These are phyloP conservation scores for Clamator glandarius DNA, from an alignment of 2,797 vertebrate species.

Conservation along the genomic window DNA sequence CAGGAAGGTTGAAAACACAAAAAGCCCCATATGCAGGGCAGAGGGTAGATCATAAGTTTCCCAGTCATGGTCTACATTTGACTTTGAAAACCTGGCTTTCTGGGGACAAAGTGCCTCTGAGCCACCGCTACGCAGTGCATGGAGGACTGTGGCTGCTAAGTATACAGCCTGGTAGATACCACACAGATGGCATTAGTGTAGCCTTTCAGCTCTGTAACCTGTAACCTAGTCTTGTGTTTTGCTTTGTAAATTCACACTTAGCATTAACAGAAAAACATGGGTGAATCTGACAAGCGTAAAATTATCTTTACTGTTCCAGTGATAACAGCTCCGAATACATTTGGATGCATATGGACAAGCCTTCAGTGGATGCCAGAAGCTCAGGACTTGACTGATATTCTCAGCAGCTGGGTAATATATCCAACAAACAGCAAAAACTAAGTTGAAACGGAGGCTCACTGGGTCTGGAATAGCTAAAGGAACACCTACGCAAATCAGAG, in stretches of 20 bases:
- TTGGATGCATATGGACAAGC: background rate
- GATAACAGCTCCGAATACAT: background rate
- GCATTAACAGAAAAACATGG: background rate
- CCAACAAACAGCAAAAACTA: background rate
- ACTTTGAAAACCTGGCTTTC: background rate
- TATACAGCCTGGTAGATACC: background rate
- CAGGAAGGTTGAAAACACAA: background rate
- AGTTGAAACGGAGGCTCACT: background rate
- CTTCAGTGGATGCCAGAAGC: background rate
- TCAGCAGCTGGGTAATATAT: background rate
- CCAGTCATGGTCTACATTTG: background rate
- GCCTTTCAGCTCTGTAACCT: background rate
- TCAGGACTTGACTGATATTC: background rate
- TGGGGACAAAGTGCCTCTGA: background rate
- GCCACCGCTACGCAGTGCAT: background rate
- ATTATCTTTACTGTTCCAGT: background rate
- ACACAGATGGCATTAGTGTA: background rate
- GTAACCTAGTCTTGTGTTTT: background rate
- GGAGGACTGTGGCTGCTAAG: background rate
- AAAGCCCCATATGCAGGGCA: background rate
- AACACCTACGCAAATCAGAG: background rate
- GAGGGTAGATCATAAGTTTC: background rate
- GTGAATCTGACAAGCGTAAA: background rate
- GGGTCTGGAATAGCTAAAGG: background rate
- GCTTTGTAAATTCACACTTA: background rate